These are phyloP conservation scores for Cirrhinus mrigala DNA, from an alignment of 2,797 vertebrate species.

Conservation along the genomic window DNA sequence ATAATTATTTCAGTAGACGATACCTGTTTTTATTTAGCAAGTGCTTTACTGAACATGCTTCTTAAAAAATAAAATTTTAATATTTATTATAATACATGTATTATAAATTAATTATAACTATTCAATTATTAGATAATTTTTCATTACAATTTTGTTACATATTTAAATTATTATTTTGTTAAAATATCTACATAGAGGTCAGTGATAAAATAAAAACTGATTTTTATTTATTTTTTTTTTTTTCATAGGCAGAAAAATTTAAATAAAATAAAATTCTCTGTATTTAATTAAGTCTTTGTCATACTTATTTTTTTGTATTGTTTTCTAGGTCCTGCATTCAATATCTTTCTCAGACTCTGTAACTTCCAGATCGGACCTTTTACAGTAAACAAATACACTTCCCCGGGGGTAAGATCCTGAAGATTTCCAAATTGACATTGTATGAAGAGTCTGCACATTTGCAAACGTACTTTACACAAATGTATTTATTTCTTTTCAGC, in stretches of 20 bases:
- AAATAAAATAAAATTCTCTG: too few relatives aligned
- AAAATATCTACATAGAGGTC: too few relatives aligned
- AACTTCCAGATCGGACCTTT: slow-evolving; percentile 84
- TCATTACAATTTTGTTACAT: neutral
- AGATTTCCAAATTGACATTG: neutral
- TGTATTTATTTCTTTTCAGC: slow-evolving; percentile 64
- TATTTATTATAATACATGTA: neutral
- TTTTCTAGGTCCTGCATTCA: slow-evolving; percentile 83
- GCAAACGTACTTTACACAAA: neutral
- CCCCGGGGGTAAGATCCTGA: slow-evolving; percentile 81
- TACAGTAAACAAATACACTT: slow-evolving; percentile 83
- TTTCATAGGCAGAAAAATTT: too few relatives aligned
- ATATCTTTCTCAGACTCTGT: slow-evolving; percentile 85
- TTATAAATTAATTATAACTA: neutral
- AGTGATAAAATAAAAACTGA: too few relatives aligned
- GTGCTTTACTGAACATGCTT: neutral
- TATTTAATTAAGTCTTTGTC: neutral
- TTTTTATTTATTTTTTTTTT: too few relatives aligned
- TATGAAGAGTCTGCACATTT: neutral
- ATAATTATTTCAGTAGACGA: neutral
- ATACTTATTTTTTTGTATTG: neutral
- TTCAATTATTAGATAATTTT: neutral
- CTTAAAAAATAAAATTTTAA: too few relatives aligned
- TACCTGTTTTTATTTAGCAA: neutral
- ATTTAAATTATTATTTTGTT: too few relatives aligned